Conservation (phyloP, 2,113 vertebrate genomes). For the Aythya baeri region DNA sequence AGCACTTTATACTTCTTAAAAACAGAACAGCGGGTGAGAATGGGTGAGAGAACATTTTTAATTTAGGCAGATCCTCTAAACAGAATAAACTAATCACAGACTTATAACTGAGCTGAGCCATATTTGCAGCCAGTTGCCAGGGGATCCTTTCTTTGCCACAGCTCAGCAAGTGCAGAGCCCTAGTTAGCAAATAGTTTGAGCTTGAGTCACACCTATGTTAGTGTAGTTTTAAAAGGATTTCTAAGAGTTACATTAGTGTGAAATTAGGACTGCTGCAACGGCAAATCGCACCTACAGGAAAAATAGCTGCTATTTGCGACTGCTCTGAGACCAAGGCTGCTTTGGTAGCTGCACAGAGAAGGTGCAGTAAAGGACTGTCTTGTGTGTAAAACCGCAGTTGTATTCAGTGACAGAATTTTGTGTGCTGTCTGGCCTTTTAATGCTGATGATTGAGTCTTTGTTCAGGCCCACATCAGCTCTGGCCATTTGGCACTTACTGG, state of each 20-base stretch:
- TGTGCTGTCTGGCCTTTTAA: accelerated
- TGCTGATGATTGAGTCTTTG: neutral
- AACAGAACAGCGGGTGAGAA: neutral
- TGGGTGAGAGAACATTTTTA: neutral
- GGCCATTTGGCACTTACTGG: accelerated
- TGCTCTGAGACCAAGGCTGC: neutral
- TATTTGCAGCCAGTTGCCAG: neutral
- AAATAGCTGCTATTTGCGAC: neutral
- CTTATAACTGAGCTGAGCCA: neutral
- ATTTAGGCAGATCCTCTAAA: neutral
- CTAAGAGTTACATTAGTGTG: neutral
- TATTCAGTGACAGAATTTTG: accelerated
- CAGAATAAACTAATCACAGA: neutral
- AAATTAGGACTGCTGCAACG: neutral
- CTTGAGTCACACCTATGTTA: neutral
- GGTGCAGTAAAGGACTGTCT: neutral
- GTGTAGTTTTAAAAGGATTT: neutral
- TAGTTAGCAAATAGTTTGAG: neutral
- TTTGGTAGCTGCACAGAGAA: neutral
- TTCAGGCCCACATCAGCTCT: accelerated
- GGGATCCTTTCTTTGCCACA: neutral
- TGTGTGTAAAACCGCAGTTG: accelerated
- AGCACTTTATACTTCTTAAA: neutral
- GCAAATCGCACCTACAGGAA: neutral
- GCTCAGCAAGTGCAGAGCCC: neutral